phyloP scores from a whole-genome alignment of 2,113 vertebrate genomes.

The Speoplatyrhinus poulsoni region DNA sequence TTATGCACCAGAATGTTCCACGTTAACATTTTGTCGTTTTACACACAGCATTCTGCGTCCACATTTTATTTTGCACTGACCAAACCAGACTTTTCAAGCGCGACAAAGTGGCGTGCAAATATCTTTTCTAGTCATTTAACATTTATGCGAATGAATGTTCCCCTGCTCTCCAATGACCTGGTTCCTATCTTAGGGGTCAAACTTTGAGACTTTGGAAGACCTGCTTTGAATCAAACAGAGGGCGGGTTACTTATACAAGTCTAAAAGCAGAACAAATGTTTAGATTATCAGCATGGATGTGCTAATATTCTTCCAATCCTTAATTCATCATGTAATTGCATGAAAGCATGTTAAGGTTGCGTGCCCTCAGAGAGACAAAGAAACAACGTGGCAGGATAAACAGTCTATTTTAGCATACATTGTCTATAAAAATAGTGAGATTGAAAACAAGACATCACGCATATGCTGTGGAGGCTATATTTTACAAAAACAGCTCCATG shows the following conservation, averaged over 20 bases:
- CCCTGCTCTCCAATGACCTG: slow-evolving; percentile 46
- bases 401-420: too few species aligned
- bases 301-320: too few species aligned
- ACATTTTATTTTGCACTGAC: neutral
- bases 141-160: slow-evolving; percentile 11
- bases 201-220: slow-evolving; percentile 31
- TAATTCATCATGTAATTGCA: too few species aligned
- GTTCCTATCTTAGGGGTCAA: slow-evolving; percentile 43
- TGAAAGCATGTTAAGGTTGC: too few species aligned
- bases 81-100: neutral
- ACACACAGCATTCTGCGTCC: neutral
- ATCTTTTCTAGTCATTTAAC: slow-evolving; percentile 17
- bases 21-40: neutral
- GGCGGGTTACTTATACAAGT: slow-evolving; percentile 43
- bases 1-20: neutral
- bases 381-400: too few species aligned
- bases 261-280: slow-evolving; percentile 37
- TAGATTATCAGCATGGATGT: too few species aligned
- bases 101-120: neutral
- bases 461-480: too few species aligned
- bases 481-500: too few species aligned
- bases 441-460: slow-evolving; percentile 45
- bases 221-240: slow-evolving; percentile 62
- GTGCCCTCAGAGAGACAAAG: too few species aligned
- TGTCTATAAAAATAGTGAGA: slow-evolving; percentile 52